A percentile compares a stretch with the other conserved stretches of the same genome.
Conservation (phyloP, 2,888 invertebrate genomes). For the Harmothoe impar region DNA sequence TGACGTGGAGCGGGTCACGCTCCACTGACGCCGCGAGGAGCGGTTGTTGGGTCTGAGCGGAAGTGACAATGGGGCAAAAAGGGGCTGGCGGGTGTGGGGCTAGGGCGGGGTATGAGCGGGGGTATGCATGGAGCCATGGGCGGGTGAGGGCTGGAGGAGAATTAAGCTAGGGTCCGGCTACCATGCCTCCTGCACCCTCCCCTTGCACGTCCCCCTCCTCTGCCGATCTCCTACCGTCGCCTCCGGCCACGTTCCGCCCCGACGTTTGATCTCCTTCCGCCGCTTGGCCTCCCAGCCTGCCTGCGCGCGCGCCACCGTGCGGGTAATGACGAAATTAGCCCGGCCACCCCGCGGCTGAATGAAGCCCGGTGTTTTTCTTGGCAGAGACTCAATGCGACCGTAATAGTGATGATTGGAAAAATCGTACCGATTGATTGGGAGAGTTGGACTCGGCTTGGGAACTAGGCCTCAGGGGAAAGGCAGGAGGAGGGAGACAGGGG, state of each 20-base stretch:
- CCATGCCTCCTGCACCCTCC: neutral
- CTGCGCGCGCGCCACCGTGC: conserved; percentile 47
- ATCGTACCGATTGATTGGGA: conserved; percentile 49
- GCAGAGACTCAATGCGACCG: conserved; percentile 41
- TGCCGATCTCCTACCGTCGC: neutral
- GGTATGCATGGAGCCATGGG: too few species aligned
- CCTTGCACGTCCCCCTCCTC: neutral
- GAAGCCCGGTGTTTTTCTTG: conserved; percentile 54
- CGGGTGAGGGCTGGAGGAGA: too few species aligned
- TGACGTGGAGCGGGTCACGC: conserved; percentile 24
- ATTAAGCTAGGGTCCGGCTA: neutral
- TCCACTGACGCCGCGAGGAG: neutral
- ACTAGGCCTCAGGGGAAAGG: neutral
- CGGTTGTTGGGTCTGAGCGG: conserved; percentile 37
- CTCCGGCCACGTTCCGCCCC: conserved; percentile 39
- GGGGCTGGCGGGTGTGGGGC: neutral
- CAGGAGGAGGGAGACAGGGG: neutral
- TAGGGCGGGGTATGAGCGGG: neutral
- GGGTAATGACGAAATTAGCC: conserved; percentile 53
- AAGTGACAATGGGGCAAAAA: conserved; percentile 56
- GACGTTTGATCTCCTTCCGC: conserved; percentile 59
- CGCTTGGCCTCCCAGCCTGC: neutral
- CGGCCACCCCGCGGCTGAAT: conserved; percentile 28
- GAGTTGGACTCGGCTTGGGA: conserved; percentile 32
- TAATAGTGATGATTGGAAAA: conserved; percentile 59